phyloP scores from a whole-genome alignment of 2,113 vertebrate species.

The Oreochromis spilurus region DNA sequence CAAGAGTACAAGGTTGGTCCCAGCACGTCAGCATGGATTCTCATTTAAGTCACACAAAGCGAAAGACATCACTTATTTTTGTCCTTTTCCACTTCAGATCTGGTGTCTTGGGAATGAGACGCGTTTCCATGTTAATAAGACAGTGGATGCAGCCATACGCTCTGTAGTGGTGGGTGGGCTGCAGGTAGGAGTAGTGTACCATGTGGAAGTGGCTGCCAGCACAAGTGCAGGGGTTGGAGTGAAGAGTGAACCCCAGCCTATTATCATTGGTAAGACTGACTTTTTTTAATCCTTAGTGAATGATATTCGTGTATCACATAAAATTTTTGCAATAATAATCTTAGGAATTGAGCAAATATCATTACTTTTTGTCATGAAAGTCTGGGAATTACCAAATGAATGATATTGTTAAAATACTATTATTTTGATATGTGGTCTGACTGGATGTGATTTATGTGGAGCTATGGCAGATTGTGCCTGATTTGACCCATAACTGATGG shows the following conservation, averaged over 20 bases:
- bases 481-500: constrained; percentile 75
- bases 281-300: background rate
- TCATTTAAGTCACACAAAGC: background rate
- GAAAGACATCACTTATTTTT: background rate
- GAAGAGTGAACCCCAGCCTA: constrained; percentile 91
- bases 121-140: constrained; percentile 97
- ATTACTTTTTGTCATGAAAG: background rate
- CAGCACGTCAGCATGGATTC: background rate
- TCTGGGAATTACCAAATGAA: background rate
- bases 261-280: constrained; percentile 84
- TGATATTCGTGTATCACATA: background rate
- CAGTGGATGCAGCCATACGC: constrained; percentile 93
- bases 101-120: constrained; percentile 98
- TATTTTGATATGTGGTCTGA: constrained; percentile 30
- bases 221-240: constrained; percentile 93
- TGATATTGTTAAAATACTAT: background rate
- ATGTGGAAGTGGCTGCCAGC: constrained; percentile 93
- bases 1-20: constrained; percentile 92
- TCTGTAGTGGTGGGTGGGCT: constrained; percentile 95
- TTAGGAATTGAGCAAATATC: background rate
- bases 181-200: constrained; percentile 89
- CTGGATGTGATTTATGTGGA: constrained; percentile 60
- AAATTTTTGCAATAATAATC: background rate
- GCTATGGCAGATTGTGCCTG: constrained; percentile 55
- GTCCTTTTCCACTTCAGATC: constrained; percentile 75